phyloP scores from a whole-genome alignment of 2,888 invertebrate genomes.

The Cheilosia vernalis region DNA sequence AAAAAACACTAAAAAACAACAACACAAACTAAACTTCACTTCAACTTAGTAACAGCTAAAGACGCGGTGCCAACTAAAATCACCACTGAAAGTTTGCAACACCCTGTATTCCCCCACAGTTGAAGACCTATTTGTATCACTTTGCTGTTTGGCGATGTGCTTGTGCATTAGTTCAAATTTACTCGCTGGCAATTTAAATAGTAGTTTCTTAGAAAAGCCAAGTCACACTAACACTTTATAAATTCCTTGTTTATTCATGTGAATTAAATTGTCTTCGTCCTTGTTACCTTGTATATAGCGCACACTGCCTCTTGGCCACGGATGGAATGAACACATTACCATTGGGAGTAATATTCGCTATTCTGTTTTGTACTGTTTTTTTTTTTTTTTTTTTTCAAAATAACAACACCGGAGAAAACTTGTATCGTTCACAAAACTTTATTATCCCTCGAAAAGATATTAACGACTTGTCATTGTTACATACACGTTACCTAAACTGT shows the following conservation, averaged over 20 bases:
- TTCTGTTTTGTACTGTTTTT: constrained; percentile 47
- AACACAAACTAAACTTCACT: too few species aligned
- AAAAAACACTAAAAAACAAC: too few species aligned
- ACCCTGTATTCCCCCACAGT: not conserved
- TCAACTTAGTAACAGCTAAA: too few species aligned
- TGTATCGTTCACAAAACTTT: constrained; percentile 49
- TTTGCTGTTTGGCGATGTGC: not conserved
- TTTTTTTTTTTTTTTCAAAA: too few species aligned
- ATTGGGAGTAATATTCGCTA: constrained; percentile 49
- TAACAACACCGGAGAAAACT: constrained; percentile 54
- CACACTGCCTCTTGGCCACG: constrained; percentile 2
- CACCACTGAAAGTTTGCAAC: not conserved
- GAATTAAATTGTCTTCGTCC: constrained; percentile 42
- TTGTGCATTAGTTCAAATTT: constrained; percentile 22
- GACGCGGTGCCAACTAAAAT: too few species aligned
- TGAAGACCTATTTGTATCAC: not conserved
- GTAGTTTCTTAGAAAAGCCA: constrained; percentile 36
- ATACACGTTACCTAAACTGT: constrained; percentile 65
- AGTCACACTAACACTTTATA: constrained; percentile 25
- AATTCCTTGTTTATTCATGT: constrained; percentile 40
- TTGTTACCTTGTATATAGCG: not conserved
- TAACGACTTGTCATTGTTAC: constrained; percentile 68
- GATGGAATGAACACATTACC: constrained; percentile 21
- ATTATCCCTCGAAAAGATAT: constrained; percentile 67
- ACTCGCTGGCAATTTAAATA: constrained; percentile 42